These are phyloP conservation scores for Ptilonorhynchus violaceus DNA, from an alignment of 2,113 vertebrate genomes.

Conservation along the genomic window DNA sequence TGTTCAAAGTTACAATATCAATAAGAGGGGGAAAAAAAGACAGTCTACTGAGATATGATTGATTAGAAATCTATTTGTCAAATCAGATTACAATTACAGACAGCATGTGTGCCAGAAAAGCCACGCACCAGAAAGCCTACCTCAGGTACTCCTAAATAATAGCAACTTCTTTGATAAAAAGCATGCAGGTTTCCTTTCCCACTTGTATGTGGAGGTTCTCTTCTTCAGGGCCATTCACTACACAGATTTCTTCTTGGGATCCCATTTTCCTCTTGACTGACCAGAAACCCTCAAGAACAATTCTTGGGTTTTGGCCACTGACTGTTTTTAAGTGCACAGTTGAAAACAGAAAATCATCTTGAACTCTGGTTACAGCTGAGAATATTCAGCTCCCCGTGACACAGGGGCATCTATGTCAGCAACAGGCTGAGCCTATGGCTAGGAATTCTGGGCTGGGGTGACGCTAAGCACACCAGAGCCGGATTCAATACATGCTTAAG, in stretches of 20 bases:
- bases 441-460: background rate
- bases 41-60: background rate
- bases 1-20: background rate
- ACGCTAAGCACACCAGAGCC: background rate
- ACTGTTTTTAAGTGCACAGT: background rate
- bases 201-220: background rate
- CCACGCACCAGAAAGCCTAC: background rate
- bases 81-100: background rate
- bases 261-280: background rate
- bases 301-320: background rate
- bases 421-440: background rate
- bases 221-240: background rate
- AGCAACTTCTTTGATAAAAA: background rate
- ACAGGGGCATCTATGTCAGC: rapidly evolving
- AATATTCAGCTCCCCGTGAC: background rate
- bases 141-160: background rate
- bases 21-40: background rate
- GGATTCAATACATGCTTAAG: background rate
- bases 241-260: rapidly evolving
- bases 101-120: background rate
- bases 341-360: background rate
- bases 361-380: background rate
- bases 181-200: rapidly evolving
- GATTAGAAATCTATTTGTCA: background rate
- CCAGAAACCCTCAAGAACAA: background rate